These are phyloP conservation scores for Pituophis catenifer DNA, from an alignment of 2,113 vertebrate species.

Conservation along the genomic window DNA sequence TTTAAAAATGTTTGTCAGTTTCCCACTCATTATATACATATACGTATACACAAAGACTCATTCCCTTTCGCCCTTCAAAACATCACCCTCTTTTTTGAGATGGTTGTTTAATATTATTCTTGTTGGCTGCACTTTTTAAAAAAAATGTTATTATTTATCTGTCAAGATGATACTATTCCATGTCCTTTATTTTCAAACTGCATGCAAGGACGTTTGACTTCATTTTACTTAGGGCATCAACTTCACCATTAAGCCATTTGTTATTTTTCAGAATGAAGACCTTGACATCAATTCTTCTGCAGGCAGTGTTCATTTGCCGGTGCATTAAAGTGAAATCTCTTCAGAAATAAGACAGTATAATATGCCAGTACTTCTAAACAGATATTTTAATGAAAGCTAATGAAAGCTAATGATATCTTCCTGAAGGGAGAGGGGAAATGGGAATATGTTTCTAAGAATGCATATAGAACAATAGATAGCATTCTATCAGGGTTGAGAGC, in stretches of 20 bases:
- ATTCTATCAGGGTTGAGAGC: background rate
- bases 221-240: constrained; percentile 24
- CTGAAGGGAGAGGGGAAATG: background rate
- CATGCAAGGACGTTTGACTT: constrained; percentile 21
- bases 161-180: constrained; percentile 32
- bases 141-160: constrained; percentile 37
- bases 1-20: constrained; percentile 25
- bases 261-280: constrained; percentile 35
- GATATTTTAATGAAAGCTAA: constrained; percentile 16
- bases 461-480: background rate
- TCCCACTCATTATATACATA: constrained; percentile 6
- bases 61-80: background rate
- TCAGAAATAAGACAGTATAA: constrained; percentile 12
- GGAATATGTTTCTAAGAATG: background rate
- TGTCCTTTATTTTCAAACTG: constrained; percentile 31
- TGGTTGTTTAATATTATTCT: constrained; percentile 51
- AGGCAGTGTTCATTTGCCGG: constrained; percentile 34
- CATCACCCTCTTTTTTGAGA: background rate
- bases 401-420: background rate
- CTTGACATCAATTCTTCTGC: constrained; percentile 50
- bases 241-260: constrained; percentile 45
- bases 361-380: background rate
- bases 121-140: constrained; percentile 40
- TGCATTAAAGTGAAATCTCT: constrained; percentile 19
- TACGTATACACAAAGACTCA: background rate